Percentiles rank a stretch among this genome's conserved stretches.
phyloP scores from a whole-genome alignment of 1,140 invertebrate genomes.

The Megalonaias nervosa region DNA sequence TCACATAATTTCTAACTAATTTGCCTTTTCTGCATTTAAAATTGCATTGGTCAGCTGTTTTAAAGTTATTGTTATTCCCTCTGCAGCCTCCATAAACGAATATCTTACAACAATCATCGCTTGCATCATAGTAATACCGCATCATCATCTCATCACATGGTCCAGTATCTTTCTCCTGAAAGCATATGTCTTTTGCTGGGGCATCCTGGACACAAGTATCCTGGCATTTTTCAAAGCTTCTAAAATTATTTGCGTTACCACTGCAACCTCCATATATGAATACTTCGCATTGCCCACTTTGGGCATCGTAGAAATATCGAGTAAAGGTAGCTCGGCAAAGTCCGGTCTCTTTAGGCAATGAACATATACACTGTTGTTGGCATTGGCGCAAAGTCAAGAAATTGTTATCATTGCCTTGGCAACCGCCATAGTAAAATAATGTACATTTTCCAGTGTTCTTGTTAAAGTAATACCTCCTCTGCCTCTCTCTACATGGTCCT shows the following conservation, averaged over 20 bases:
- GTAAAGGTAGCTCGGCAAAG: conserved; percentile 76
- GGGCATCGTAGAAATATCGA: conserved; percentile 54
- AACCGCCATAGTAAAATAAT: conserved; percentile 88
- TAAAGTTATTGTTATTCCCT: no score
- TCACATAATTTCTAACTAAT: no score
- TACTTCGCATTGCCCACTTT: conserved; percentile 31
- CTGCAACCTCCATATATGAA: conserved; percentile 44
- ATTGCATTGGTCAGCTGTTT: no score
- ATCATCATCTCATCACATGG: no score
- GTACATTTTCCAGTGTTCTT: conserved; percentile 70
- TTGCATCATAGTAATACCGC: no score
- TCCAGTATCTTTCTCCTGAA: no score
- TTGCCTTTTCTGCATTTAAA: no score
- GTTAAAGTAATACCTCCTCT: conserved; percentile 78
- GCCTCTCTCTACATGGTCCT: conserved; percentile 76
- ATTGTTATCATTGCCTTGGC: conserved; percentile 88
- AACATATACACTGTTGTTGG: conserved; percentile 20
- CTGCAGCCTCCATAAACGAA: no score
- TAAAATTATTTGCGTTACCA: conserved; percentile 43
- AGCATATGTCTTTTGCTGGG: no score
- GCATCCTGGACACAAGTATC: neutral
- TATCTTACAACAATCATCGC: no score
- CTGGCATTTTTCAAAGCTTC: conserved; percentile 31
- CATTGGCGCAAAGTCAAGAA: conserved; percentile 74
- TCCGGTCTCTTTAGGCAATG: conserved; percentile 71